These are phyloP conservation scores for Taenaris catops DNA, from an alignment of 2,888 invertebrate genomes.

Conservation along the genomic window DNA sequence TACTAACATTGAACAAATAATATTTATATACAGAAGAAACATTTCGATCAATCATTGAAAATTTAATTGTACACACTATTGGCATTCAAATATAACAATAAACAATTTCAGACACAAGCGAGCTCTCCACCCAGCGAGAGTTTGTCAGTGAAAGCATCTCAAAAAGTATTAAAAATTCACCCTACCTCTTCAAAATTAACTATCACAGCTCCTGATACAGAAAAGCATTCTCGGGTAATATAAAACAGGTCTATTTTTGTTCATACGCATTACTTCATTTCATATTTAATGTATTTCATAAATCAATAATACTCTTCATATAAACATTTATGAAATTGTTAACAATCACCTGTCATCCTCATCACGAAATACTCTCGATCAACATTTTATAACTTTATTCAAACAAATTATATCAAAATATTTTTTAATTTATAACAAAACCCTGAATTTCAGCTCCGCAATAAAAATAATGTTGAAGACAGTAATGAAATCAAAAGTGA, in stretches of 20 bases:
- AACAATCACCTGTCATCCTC: too few relatives aligned
- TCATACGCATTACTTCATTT: conserved; percentile 12
- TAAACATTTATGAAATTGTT: too few relatives aligned
- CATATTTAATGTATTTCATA: conserved; percentile 11
- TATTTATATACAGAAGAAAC: background rate
- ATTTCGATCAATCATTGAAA: conserved; percentile 3
- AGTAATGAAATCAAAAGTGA: conserved; percentile 28
- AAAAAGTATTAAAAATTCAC: conserved; percentile 66
- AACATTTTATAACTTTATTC: too few relatives aligned
- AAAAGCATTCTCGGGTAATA: conserved; percentile 66
- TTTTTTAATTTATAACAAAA: conserved; percentile 7
- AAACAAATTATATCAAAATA: too few relatives aligned
- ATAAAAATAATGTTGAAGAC: conserved; percentile 41
- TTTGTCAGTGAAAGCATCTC: conserved; percentile 74
- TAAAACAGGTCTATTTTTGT: conserved; percentile 15
- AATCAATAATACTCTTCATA: conserved; percentile 10
- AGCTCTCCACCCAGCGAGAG: conserved; percentile 67
- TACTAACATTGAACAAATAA: conserved; percentile 19
- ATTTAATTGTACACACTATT: background rate
- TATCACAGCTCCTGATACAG: conserved; percentile 51
- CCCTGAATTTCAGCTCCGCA: conserved; percentile 52
- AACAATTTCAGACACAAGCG: conserved; percentile 66
- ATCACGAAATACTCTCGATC: too few relatives aligned
- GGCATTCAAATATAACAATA: conserved; percentile 19
- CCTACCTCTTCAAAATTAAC: conserved; percentile 57